A percentile compares a stretch with the other conserved stretches of the same genome.
Conservation (phyloP, 2,797 vertebrate genomes). For the Urocyon cinereoargenteus region DNA sequence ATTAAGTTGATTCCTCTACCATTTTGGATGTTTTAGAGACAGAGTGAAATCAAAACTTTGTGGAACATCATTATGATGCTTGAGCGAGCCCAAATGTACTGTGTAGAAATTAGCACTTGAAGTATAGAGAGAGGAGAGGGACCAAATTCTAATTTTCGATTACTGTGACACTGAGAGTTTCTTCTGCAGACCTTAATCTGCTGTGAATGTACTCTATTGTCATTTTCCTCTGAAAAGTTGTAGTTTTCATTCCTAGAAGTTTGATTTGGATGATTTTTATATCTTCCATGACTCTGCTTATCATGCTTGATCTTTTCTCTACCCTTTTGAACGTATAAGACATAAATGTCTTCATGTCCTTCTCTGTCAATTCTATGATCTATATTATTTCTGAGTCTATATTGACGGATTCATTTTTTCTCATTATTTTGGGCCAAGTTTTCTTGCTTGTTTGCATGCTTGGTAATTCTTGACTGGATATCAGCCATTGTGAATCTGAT, state of each 20-base stretch:
- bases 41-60: neutral
- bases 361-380: neutral
- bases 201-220: neutral
- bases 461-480: neutral
- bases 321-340: neutral
- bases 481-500: constrained; percentile 13
- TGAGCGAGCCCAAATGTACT: neutral
- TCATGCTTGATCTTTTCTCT: neutral
- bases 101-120: neutral
- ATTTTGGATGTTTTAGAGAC: neutral
- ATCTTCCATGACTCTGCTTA: neutral
- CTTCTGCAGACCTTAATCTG: neutral
- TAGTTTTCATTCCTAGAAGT: neutral
- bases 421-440: neutral
- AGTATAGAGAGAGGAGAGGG: neutral
- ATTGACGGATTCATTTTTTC: constrained; percentile 36
- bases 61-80: neutral
- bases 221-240: neutral
- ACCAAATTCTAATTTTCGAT: neutral
- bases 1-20: neutral
- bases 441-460: constrained; percentile 21
- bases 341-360: neutral
- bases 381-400: neutral
- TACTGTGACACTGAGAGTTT: neutral
- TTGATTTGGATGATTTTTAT: neutral